phyloP scores from a whole-genome alignment of 1,140 invertebrate species.

The Pygmarrhopalites habei region DNA sequence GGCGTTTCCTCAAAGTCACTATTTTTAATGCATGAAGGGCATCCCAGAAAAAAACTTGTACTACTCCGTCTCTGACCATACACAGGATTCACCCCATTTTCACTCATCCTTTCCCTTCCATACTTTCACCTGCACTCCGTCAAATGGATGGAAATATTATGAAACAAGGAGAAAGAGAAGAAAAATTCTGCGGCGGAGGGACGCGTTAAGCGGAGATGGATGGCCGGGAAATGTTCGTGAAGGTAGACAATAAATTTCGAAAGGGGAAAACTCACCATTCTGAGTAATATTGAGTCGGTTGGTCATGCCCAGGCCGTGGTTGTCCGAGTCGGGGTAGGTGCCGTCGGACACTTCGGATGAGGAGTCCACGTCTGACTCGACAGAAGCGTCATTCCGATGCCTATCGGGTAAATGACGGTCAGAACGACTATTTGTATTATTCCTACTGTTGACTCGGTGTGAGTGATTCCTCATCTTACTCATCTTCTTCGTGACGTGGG shows the following conservation, averaged over 20 bases:
- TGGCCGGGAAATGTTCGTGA: no score
- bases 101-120: slow-evolving; percentile 8
- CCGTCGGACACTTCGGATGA: slow-evolving; percentile 38
- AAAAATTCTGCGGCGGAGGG: no score
- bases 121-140: neutral
- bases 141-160: no score
- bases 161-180: no score
- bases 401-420: slow-evolving; percentile 16
- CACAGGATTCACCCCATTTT: no score
- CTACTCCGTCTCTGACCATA: neutral
- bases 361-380: slow-evolving; percentile 38
- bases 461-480: slow-evolving; percentile 33
- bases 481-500: slow-evolving; percentile 29
- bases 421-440: slow-evolving; percentile 4
- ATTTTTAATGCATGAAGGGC: slow-evolving; percentile 9
- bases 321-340: slow-evolving; percentile 37
- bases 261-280: slow-evolving; percentile 25
- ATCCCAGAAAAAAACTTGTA: neutral
- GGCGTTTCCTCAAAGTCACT: slow-evolving; percentile 7
- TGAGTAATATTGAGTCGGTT: slow-evolving; percentile 33
- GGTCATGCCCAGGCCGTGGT: slow-evolving; percentile 32
- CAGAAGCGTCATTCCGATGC: slow-evolving; percentile 22
- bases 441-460: slow-evolving; percentile 16
- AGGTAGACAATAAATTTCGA: no score
- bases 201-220: no score